Conservation (phyloP, 2,113 vertebrate species). For the Meles meles region DNA sequence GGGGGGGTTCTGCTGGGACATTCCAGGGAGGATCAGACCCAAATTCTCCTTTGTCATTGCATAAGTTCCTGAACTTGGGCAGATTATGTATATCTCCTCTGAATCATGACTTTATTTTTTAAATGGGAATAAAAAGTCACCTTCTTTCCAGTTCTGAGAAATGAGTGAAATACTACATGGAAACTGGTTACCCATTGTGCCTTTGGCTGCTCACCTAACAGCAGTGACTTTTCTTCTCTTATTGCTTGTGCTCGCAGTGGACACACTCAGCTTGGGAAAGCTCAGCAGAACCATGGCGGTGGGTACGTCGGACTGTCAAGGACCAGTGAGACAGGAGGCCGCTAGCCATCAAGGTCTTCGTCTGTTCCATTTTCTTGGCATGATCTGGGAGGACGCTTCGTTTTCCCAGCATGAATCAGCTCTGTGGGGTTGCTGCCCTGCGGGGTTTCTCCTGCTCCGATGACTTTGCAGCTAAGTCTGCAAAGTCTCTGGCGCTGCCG, state of each 20-base stretch:
- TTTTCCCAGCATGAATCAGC: neutral
- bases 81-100: neutral
- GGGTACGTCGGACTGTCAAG: neutral
- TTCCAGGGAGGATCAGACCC: too few relatives aligned
- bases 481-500: accelerated
- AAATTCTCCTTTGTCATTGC: too few relatives aligned
- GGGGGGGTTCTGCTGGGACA: too few relatives aligned
- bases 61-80: neutral
- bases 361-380: neutral
- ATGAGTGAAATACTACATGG: accelerated
- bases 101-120: neutral
- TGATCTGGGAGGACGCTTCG: neutral
- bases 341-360: too few relatives aligned
- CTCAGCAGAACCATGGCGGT: neutral
- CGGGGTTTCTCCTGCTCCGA: neutral
- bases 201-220: neutral
- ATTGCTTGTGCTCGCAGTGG: neutral
- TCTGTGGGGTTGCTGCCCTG: neutral
- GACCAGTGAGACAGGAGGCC: accelerated
- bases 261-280: neutral
- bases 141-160: neutral
- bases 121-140: too few relatives aligned
- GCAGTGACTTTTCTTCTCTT: neutral
- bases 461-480: neutral
- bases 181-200: neutral